Percentiles rank a stretch among this genome's conserved stretches.
These are phyloP conservation scores for Bombus terrestris DNA, from an alignment of 1,140 invertebrate species.

Conservation along the genomic window DNA sequence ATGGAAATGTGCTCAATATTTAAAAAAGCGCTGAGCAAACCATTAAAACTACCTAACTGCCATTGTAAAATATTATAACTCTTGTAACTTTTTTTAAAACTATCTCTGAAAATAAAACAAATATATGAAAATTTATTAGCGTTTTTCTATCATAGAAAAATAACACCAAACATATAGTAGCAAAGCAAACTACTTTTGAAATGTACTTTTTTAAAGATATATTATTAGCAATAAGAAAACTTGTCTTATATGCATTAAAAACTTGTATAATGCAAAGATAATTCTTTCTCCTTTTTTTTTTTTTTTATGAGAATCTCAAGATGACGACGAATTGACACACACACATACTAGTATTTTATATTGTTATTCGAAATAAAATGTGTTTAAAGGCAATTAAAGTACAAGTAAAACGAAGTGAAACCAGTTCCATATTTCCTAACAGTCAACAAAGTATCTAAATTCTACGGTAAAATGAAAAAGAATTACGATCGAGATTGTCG, in stretches of 20 bases:
- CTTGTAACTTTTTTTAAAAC: slow-evolving; percentile 43
- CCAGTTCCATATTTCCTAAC: neutral
- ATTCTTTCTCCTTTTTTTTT: neutral
- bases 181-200: neutral
- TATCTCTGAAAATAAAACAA: slow-evolving; percentile 62
- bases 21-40: slow-evolving; percentile 21
- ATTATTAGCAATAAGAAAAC: neutral
- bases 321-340: neutral
- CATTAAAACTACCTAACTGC: slow-evolving; percentile 73
- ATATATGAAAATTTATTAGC: slow-evolving; percentile 2
- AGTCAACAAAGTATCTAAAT: neutral
- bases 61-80: slow-evolving; percentile 70
- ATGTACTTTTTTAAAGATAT: neutral
- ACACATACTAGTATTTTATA: neutral
- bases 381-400: neutral
- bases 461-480: slow-evolving; percentile 15
- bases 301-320: neutral
- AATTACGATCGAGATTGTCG: slow-evolving; percentile 46
- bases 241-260: neutral
- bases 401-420: neutral
- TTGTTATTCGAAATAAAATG: neutral
- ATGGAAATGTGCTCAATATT: slow-evolving; percentile 54
- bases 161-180: neutral
- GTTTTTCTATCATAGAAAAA: neutral
- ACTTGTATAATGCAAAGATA: neutral